Evolutionary conservation across 2,797 vertebrate species (phyloP), one percentile per base, ranked within the genome.

Genomic region (Pampus argenteus): DNA sequence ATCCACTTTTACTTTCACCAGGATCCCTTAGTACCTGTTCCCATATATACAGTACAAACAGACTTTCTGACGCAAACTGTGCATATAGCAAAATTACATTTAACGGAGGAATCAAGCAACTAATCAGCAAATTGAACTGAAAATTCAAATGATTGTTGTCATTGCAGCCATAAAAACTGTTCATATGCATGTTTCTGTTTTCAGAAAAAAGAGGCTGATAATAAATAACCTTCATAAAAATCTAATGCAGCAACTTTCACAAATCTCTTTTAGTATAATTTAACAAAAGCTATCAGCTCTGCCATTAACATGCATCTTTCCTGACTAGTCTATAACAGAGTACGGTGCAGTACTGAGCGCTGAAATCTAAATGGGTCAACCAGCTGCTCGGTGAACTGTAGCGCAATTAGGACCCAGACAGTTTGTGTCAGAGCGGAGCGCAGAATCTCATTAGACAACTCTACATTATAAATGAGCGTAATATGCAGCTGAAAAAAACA

Each of bases 351-450:
- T 91, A 92, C 90, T 74, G 90, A 92, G 86, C 52, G 40, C 75
- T 88, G 69, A 68, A 58, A 71, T 84, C 80, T 87, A 95, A 94
- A 91, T 94, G 88, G 93, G 93, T 95, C 93, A 89, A 71, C 76
- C 68, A 86, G 79, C 65, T 17, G 49, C 83, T 83, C 63, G 9
- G 78, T 73, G 71, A 91, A 89, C 88, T 78, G 73, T 60, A 50
- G 76, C 79, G 45, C 79, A 64, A 82, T 73, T 69, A 76, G 56
- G 76, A 81, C 71, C 82, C 84, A 91, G 89, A 92, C 90, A 75
- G 71, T 76, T 87, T 76, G 86, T 83, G 84, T 90, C 84, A 44
- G 74, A 88, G 52, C 38, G 25, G 36, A 56, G 63, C 5, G 18
- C 66, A 66, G 64, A 82, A 81, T 77, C 78, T 79, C 83, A 83